Evolutionary conservation across 2,888 invertebrate genomes (phyloP).

Genomic region (Entomobrya proxima): DNA sequence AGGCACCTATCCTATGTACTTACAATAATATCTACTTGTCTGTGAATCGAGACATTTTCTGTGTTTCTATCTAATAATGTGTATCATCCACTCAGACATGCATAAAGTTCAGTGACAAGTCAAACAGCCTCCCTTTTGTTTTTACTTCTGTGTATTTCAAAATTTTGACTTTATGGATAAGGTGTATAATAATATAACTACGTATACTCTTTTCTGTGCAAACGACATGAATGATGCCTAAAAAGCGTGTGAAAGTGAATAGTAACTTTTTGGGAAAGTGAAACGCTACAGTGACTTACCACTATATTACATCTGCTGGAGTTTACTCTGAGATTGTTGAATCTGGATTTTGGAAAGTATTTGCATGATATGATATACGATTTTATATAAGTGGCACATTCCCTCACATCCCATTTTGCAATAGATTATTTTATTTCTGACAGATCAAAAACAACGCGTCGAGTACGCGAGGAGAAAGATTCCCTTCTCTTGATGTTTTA

Average conservation of each 20-base stretch:
- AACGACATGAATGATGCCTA: slow-evolving; percentile 35
- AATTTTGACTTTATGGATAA: background rate
- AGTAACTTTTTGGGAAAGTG: slow-evolving; percentile 23
- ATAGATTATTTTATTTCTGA: slow-evolving; percentile 36
- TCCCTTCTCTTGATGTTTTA: background rate
- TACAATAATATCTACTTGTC: background rate
- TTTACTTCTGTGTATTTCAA: slow-evolving; percentile 28
- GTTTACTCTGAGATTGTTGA: background rate
- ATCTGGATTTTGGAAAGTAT: slow-evolving; percentile 18
- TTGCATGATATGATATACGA: slow-evolving; percentile 1
- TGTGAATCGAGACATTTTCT: background rate
- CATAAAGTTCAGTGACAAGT: slow-evolving; percentile 66
- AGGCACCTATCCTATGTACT: background rate
- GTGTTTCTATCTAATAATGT: slow-evolving; percentile 10
- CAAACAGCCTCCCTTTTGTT: slow-evolving; percentile 53
- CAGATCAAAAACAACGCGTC: slow-evolving; percentile 53
- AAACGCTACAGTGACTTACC: slow-evolving; percentile 12
- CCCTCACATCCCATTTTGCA: slow-evolving; percentile 11
- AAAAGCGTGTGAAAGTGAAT: slow-evolving; percentile 47
- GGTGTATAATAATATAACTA: background rate
- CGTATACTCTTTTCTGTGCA: background rate
- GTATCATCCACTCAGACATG: slow-evolving; percentile 55
- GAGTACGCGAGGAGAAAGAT: slow-evolving; percentile 25
- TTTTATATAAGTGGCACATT: slow-evolving; percentile 16
- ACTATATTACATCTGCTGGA: background rate